phyloP scores from a whole-genome alignment of 2,797 vertebrate genomes.

The Ctenosaura bakeri region DNA sequence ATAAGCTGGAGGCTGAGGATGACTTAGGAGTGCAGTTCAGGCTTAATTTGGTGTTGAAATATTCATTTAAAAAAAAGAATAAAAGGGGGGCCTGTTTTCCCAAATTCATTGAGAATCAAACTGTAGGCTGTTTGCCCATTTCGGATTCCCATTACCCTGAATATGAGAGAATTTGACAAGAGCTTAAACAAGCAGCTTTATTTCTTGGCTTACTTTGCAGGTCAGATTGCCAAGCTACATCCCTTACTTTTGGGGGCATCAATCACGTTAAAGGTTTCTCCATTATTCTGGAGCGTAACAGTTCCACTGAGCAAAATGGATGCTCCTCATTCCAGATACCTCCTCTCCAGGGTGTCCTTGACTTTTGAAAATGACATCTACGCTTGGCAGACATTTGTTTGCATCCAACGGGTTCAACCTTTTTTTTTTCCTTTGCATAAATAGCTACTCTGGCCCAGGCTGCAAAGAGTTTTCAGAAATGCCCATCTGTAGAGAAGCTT shows the following conservation, averaged over 20 bases:
- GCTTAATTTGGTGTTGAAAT: neutral
- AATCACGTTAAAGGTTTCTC: constrained; percentile 9
- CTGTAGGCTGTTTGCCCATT: neutral
- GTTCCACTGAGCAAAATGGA: neutral
- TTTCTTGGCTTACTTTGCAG: neutral
- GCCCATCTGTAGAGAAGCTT: too few species aligned
- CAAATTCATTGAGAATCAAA: neutral
- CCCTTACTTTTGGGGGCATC: constrained; percentile 7
- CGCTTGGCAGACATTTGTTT: neutral
- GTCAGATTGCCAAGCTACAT: neutral
- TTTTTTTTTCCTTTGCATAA: neutral
- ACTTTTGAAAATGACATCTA: neutral
- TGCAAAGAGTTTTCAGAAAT: neutral
- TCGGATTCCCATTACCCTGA: neutral
- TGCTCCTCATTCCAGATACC: neutral
- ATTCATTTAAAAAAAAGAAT: neutral
- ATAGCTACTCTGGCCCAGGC: neutral
- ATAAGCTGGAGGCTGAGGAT: neutral
- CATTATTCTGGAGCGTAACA: neutral
- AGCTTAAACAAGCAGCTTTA: neutral
- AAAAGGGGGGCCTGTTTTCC: neutral
- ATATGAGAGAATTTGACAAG: neutral
- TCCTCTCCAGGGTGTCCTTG: neutral
- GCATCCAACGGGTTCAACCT: neutral
- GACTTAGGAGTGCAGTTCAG: neutral